phyloP scores from a whole-genome alignment of 2,888 invertebrate species.

The Latrodectus elegans region DNA sequence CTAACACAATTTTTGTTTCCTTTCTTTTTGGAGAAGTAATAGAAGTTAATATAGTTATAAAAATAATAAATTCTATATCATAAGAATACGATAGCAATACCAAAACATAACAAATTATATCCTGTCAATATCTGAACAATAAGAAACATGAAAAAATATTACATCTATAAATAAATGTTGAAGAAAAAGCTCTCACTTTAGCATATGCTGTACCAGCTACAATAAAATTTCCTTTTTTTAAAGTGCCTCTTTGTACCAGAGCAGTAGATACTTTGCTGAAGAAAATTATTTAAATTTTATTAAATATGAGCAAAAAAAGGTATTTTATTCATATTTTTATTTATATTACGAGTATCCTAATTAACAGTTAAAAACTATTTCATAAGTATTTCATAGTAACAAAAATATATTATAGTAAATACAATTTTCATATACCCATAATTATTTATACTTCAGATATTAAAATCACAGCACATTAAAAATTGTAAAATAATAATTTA shows the following conservation, averaged over 20 bases:
- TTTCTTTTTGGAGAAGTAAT: no score
- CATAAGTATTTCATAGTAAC: no score
- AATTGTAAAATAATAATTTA: not conserved
- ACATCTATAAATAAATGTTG: no score
- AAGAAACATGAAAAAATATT: no score
- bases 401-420: no score
- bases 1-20: no score
- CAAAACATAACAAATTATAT: no score
- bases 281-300: not conserved
- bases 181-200: constrained; percentile 77
- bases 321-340: not conserved
- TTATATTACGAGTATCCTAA: not conserved
- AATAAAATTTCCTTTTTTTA: constrained; percentile 84
- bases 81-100: no score
- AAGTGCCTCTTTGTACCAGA: constrained; percentile 88
- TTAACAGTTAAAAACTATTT: not conserved
- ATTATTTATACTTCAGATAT: not conserved
- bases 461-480: not conserved
- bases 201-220: constrained; percentile 84
- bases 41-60: no score
- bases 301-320: not conserved
- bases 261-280: constrained; percentile 85
- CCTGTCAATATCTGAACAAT: no score
- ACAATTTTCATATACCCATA: no score
- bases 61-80: no score